Evolutionary conservation across 2,113 vertebrate genomes (phyloP).

Genomic region (Pelecanoides urinatrix): DNA sequence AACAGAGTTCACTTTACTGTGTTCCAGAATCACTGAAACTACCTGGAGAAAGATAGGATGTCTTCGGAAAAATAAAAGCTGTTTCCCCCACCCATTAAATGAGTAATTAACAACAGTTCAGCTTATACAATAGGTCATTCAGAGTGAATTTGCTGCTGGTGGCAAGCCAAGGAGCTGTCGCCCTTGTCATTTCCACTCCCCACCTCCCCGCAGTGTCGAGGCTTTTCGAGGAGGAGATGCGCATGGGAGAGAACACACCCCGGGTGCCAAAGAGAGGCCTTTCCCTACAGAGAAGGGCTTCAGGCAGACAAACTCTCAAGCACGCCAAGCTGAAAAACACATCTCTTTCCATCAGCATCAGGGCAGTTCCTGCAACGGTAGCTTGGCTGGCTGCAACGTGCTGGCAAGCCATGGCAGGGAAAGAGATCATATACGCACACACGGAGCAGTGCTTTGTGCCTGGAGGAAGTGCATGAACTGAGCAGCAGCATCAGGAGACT

Average conservation of each 20-base stretch:
- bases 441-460: accelerated
- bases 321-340: neutral
- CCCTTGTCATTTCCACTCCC: neutral
- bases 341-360: neutral
- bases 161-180: neutral
- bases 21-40: neutral
- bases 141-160: neutral
- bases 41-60: neutral
- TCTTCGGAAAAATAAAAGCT: neutral
- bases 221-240: neutral
- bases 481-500: neutral
- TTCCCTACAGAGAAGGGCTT: neutral
- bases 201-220: neutral
- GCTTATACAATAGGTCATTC: slow-evolving; percentile 39
- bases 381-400: neutral
- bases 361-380: neutral
- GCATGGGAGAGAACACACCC: neutral
- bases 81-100: neutral
- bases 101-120: slow-evolving; percentile 28
- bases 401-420: neutral
- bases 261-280: neutral
- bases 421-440: neutral
- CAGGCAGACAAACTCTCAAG: neutral
- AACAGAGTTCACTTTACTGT: neutral
- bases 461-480: neutral